Base-by-base conservation (phyloP, 2,888 invertebrate species). In the Oscheius sp. region DNA sequence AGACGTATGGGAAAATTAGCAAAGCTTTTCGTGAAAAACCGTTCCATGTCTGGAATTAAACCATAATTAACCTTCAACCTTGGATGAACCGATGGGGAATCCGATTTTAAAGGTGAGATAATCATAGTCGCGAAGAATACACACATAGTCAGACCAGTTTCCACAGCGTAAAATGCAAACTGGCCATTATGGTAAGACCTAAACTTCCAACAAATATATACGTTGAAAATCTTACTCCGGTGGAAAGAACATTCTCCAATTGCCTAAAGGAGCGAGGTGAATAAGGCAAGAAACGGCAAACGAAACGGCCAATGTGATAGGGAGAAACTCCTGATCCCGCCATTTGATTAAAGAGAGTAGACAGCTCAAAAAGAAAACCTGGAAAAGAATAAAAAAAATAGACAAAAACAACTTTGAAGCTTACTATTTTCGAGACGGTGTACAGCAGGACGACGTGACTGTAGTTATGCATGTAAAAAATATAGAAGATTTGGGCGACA, bases 1-100 rank as follows among this genome's bases (percentile, higher is more conserved):
- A 99, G 43, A 98, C 90, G 90, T 95, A 97, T 0, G 97, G 86
- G 64, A 78, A 69, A 41, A 87, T 83, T 27, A 76, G 74, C n/a
- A 76, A 46, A 9, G 85, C 66, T 72, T 86, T 86, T 27, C 78
- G 75, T 27, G 84, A 81, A 27, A 84, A 75, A 61, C 83, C 83
- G 52, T 73, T 69, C 83, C 85, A 87, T 13, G 86, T 76, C 79
- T 86, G 66, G 52, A 78, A 72, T 12, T 13, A 13, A 29, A 45
- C 1, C 9, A 23, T 2, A 16, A 35, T 2, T 18, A 2, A 29
- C 41, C n/a, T 0, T 2, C 45, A 45, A 55, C 35, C 35, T 35
- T 35, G 3, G 43, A 69, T 73, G 25, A 9, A 69, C 72, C 53
- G 68, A 76, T 49, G 69, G 69, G 12, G 66, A 23, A n/a, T 61